Evolutionary conservation across 2,888 invertebrate genomes (phyloP), one percentile per base, ranked within the genome.

Genomic region (Idaea aversata): DNA sequence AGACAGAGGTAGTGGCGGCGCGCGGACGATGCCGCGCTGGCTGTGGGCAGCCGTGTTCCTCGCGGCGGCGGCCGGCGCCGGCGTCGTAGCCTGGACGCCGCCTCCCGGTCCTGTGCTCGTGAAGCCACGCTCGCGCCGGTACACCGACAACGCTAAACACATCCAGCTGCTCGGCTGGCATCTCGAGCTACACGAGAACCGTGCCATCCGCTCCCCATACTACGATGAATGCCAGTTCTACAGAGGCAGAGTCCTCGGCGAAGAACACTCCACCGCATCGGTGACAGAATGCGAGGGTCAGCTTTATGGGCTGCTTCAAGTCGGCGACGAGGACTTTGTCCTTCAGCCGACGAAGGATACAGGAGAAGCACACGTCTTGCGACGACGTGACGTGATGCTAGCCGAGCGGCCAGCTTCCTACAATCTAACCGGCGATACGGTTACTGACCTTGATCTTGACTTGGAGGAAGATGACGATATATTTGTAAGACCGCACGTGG

Each of bases 241-340:
- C 77, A 87, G 78, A 67, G 92, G 93, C 10, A 82, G 79, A 34
- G 86, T 93, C n/a, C 73, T 85, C 57, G 81, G 86, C 65, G 89
- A 90, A 64, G 79, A 82, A 15, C 77, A 79, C 5, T 94, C 94
- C 0, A 77, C 89, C 6, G 94, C 88, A 3, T 91, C 94, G 0
- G 85, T 94, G 65, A 94, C 94, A 1, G 90, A 94, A 63, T 94
- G 94, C 73, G 87, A 82, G 0, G 90, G 90, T 13, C 91, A 92
- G 72, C 83, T 94, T 68, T 94, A 94, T 68, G 94, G 94, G 5
- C 75, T 94, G 72, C 84, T 94, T 61, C 87, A 89, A 70, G 86
- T 93, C 3, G 86, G 85, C 2, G 82, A 85, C 13, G 86, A 90
- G 64, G 88, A 92, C 65, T 94, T 93, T 64, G 88, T 93, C 59